Base-by-base conservation (phyloP, 2,888 invertebrate genomes). In the Trichacis sp. region DNA sequence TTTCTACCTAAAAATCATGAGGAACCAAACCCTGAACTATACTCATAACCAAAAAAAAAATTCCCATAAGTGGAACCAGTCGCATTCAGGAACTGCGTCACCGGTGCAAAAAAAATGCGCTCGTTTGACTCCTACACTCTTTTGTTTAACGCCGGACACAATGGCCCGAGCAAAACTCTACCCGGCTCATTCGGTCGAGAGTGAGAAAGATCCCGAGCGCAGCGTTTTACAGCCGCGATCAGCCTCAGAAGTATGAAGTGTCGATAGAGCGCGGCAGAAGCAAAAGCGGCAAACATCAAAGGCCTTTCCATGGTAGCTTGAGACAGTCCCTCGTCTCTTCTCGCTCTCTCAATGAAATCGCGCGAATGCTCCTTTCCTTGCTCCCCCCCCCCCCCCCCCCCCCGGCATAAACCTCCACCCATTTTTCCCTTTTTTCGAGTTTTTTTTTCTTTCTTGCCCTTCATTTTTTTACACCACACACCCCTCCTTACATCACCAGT, bases 211-310 rank as follows among this genome's bases (percentile, higher is more conserved):
- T n/a, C 75, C 70, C 73, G 67, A 73, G 78, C 81, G 81, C 80
- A 83, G 82, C 82, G 82, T 84, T 83, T 83, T 83, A 83, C 79
- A 81, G 78, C 79, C 63, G 78, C 82, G 82, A 83, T 83, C 83
- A 81, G 79, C 81, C 80, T 81, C 78, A 80, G 82, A 83, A 80
- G 82, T 83, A 84, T 82, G 81, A 84, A 84, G 83, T 84, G 83
- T 84, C 83, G 83, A 84, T 84, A 84, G 83, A 82, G 78, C 79
- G 82, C 79, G 77, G 79, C 80, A 83, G 83, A 82, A 82, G 83
- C 83, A 80, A 79, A 24, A 78, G 82, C 83, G 83, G 83, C 79
- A 55, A 81, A 84, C 77, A 84, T 84, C 83, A 84, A 84, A 84
- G 82, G 77, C 73, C 71, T 67, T 69, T 73, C 8, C 77, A 75